Percentiles rank a stretch among this genome's conserved stretches.
phyloP scores from a whole-genome alignment of 2,888 invertebrate species.

The Sturmia bella region DNA sequence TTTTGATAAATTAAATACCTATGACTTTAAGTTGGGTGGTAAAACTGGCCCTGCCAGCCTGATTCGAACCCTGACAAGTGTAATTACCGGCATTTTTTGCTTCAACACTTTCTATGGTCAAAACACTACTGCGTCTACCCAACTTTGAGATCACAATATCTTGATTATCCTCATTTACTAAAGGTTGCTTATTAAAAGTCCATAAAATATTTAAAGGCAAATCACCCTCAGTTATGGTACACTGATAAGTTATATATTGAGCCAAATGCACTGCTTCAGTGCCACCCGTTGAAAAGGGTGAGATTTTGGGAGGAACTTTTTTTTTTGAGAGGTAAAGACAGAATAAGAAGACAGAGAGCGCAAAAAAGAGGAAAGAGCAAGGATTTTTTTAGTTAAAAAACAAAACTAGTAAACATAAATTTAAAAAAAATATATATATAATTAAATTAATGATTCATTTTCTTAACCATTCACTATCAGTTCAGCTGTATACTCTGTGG shows the following conservation, averaged over 20 bases:
- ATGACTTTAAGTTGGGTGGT: slow-evolving; percentile 88
- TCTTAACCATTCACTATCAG: slow-evolving; percentile 83
- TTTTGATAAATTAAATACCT: slow-evolving; percentile 84
- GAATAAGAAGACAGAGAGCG: background rate
- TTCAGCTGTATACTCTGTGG: slow-evolving; percentile 83
- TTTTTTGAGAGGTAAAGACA: too few relatives aligned
- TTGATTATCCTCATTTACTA: slow-evolving; percentile 78
- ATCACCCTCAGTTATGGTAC: slow-evolving; percentile 86
- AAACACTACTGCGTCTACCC: slow-evolving; percentile 86
- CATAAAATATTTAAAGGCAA: slow-evolving; percentile 86
- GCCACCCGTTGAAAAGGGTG: slow-evolving; percentile 84
- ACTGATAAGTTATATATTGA: slow-evolving; percentile 84
- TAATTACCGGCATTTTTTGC: slow-evolving; percentile 88
- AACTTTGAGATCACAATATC: slow-evolving; percentile 84
- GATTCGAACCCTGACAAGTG: slow-evolving; percentile 88
- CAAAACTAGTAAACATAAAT: background rate
- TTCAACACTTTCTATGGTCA: slow-evolving; percentile 87
- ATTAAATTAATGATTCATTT: slow-evolving; percentile 16
- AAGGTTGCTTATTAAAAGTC: slow-evolving; percentile 83
- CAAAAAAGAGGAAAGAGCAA: background rate
- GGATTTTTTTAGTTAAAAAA: slow-evolving; percentile 3
- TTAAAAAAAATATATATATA: slow-evolving; percentile 3
- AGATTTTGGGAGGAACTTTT: slow-evolving; percentile 82
- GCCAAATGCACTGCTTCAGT: slow-evolving; percentile 84
- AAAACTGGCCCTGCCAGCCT: slow-evolving; percentile 87